Base-by-base conservation (phyloP, 2,113 vertebrate genomes). In the Oophaga pumilio region DNA sequence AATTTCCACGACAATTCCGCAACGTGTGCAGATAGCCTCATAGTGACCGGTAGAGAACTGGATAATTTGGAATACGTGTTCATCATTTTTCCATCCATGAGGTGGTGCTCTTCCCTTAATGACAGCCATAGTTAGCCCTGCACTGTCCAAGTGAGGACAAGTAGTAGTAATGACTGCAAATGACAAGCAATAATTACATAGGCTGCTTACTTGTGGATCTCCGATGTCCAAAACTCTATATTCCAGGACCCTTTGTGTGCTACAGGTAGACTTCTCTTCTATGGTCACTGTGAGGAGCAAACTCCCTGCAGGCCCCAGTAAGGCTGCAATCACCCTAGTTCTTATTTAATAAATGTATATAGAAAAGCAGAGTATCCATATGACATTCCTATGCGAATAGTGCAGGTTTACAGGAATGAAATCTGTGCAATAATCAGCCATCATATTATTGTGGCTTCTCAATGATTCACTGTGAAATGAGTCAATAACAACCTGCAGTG, bases 401-500 rank as follows among this genome's bases (percentile, higher is more conserved):
- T 50, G 28, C 33, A 74, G 33, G 18, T 49, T 14, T 50, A 49
- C 18, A 22, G 9, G n/a, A 62, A 11, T 8, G 8, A 62, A 62
- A 60, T 43, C 33, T 43, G 33, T 43, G 33, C 33, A 60, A 18
- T 33, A 33, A 28, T 17, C 68, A 2, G 28, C 6, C 26, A 17
- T 8, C 0, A 12, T 73, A 60, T 59, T 28, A 17, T 80, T 9
- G 28, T 14, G 18, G 43, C 64, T 52, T 13, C 33, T 66, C 59
- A 43, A 22, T 18, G 20, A 64, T 13, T 64, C 28, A 53, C 50
- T 56, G 76, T 56, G 52, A 76, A 53, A n/a, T 26, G 10, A 22
- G 53, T 60, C 57, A 79, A 64, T 26, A 49, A 66, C 73, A 68
- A 53, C 84, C 76, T 50, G 76, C 85, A 53, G 76, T 79, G 85